phyloP scores from a whole-genome alignment of 2,113 vertebrate species.

The Turnix velox region DNA sequence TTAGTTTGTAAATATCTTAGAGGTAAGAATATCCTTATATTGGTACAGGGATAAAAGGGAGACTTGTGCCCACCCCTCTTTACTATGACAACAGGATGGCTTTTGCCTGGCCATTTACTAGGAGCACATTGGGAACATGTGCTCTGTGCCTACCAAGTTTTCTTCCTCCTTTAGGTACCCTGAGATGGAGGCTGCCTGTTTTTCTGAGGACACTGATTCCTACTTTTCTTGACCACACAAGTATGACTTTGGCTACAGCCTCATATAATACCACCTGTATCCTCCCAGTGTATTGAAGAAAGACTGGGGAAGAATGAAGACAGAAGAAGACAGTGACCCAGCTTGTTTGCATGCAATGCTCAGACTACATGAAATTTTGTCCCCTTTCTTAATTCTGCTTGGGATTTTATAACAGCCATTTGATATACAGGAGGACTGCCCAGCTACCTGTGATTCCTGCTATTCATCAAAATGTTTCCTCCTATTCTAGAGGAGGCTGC shows the following conservation, averaged over 20 bases:
- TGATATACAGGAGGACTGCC: background rate
- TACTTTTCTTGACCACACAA: background rate
- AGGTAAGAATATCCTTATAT: background rate
- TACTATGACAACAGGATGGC: background rate
- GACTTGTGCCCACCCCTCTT: background rate
- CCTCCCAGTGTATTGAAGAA: background rate
- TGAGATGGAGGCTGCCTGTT: background rate
- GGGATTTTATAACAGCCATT: background rate
- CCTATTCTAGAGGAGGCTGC: background rate
- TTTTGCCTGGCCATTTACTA: background rate
- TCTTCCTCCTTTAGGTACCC: background rate
- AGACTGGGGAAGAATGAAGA: background rate
- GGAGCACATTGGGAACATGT: background rate
- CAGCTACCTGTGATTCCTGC: background rate
- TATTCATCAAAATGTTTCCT: background rate
- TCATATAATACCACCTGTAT: background rate
- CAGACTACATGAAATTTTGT: background rate
- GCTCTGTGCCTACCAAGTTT: background rate
- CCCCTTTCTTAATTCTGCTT: background rate
- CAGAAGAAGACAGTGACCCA: background rate
- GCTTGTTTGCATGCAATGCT: background rate
- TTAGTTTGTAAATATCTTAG: background rate
- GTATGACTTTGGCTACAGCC: background rate
- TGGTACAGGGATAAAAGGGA: background rate
- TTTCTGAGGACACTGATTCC: background rate